phyloP scores from a whole-genome alignment of 2,797 vertebrate genomes.

The Anas georgica region DNA sequence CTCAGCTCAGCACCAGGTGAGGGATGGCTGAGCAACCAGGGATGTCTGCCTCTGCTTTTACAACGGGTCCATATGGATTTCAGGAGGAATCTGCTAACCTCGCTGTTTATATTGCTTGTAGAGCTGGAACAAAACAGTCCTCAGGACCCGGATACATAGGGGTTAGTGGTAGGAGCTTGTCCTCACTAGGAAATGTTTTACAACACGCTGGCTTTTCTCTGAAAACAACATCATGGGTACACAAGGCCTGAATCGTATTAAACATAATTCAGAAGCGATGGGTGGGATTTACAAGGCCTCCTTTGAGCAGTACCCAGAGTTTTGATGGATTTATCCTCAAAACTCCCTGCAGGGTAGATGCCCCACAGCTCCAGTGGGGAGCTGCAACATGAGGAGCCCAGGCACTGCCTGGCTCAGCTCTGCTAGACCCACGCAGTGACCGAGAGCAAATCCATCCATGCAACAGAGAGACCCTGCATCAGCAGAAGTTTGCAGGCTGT shows the following conservation, averaged over 20 bases:
- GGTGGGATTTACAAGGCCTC: neutral
- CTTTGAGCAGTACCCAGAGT: neutral
- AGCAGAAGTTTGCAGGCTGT: neutral
- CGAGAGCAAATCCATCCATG: accelerated
- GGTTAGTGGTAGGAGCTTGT: neutral
- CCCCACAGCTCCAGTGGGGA: neutral
- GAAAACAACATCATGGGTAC: neutral
- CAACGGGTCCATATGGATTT: neutral
- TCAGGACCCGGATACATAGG: neutral
- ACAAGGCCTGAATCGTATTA: neutral
- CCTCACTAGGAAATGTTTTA: neutral
- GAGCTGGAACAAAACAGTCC: neutral
- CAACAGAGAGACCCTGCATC: neutral
- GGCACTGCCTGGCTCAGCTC: neutral
- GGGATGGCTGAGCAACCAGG: neutral
- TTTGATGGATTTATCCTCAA: neutral
- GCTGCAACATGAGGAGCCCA: neutral
- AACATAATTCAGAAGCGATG: neutral
- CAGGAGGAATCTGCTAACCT: neutral
- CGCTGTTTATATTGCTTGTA: neutral
- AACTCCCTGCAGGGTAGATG: neutral
- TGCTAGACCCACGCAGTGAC: neutral
- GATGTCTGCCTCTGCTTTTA: neutral
- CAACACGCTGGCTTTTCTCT: neutral
- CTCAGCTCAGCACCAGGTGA: neutral